Percentiles rank a stretch among this genome's conserved stretches.
These are phyloP conservation scores for Microctenopoma lineatum DNA, from an alignment of 2,797 vertebrate species.

Conservation along the genomic window DNA sequence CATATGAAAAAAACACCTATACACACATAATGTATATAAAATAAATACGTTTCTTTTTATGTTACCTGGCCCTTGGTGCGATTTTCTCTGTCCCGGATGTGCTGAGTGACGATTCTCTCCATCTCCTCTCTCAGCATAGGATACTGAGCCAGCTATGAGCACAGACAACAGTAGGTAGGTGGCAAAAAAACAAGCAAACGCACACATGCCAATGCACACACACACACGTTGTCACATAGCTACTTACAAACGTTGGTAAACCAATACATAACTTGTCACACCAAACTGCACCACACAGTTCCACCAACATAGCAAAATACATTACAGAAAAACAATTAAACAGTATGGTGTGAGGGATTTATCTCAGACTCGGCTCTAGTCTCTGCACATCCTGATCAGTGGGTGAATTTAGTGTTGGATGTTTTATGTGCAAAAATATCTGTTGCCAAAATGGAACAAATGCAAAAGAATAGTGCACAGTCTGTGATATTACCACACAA, in stretches of 20 bases:
- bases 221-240: slow-evolving; percentile 14
- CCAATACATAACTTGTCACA: slow-evolving; percentile 34
- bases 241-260: slow-evolving; percentile 30
- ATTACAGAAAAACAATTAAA: slow-evolving; percentile 53
- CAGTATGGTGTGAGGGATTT: slow-evolving; percentile 33
- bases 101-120: slow-evolving; percentile 97
- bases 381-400: slow-evolving; percentile 13
- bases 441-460: slow-evolving; percentile 46
- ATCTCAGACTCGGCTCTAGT: slow-evolving; percentile 66
- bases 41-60: neutral
- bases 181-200: slow-evolving; percentile 28
- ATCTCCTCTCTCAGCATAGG: slow-evolving; percentile 96
- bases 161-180: slow-evolving; percentile 72
- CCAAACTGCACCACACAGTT: slow-evolving; percentile 64
- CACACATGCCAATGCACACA: slow-evolving; percentile 21
- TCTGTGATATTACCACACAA: slow-evolving; percentile 74
- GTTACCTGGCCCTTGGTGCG: slow-evolving; percentile 94
- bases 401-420: slow-evolving; percentile 14
- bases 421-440: slow-evolving; percentile 35
- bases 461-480: slow-evolving; percentile 63
- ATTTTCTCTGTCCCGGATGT: slow-evolving; percentile 95
- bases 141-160: slow-evolving; percentile 94
- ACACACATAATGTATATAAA: no score
- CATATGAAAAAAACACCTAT: no score
- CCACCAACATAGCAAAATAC: slow-evolving; percentile 47